Base-by-base conservation (phyloP, 2,888 invertebrate species). In the Troides oblongomaculatus region DNA sequence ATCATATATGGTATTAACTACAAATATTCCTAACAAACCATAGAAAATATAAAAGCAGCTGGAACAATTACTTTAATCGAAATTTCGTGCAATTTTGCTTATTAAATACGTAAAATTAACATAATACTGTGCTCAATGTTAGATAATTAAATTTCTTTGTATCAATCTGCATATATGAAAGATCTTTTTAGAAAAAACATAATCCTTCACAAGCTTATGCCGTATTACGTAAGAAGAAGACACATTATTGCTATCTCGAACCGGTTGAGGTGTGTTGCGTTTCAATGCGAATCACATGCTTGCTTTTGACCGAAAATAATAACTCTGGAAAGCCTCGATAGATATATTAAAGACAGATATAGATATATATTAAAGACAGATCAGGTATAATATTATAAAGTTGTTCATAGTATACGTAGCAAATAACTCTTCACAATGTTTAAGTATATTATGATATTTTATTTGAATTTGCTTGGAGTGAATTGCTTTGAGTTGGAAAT, bases 211-310 rank as follows among this genome's bases (percentile, higher is more conserved):
- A 76, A 74, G 71, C 73, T 71, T 72, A 74, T 64, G 66, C 63
- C 64, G 65, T 30, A 50, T 78, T 79, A 76, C 75, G 75, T 74
- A 77, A 73, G 62, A 50, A 56, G 66, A 75, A 76, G 69, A 76
- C 68, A 74, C 72, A 76, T 78, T 76, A 74, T 79, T 72, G 73
- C 72, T 76, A 72, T 74, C 72, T 74, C 71, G 74, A 81, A 84
- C 86, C 81, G 82, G 84, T 85, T 78, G 65, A 69, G 63, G 73
- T 76, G 73, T 77, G 82, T 78, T 75, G 74, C 80, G 81, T 76
- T 76, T 78, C 79, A 79, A 80, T 79, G 76, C 75, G 74, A 81
- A 80, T 80, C 80, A 83, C 80, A 79, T 79, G 78, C 72, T 75
- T 36, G 70, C 58, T 64, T 53, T 65, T 65, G n/a, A 61, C 18